These are phyloP conservation scores for Drosophila rubida DNA, from an alignment of 2,888 invertebrate species.

Conservation along the genomic window DNA sequence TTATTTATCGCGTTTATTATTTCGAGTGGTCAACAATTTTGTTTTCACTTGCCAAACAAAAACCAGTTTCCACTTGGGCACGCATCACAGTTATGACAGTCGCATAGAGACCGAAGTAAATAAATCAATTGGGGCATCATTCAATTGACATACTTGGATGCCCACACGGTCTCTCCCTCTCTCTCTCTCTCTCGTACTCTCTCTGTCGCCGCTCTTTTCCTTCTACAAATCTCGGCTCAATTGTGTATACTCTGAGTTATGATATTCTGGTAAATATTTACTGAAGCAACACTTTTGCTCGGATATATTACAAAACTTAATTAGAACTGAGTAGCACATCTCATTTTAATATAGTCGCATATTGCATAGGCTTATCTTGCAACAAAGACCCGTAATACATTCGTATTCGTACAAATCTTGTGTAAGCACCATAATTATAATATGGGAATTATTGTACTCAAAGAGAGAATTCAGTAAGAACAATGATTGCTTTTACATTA, in stretches of 20 bases:
- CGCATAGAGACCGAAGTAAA: conserved; percentile 34
- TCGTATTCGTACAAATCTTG: not conserved
- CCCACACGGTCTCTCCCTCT: conserved; percentile 1
- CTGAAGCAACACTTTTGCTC: not conserved
- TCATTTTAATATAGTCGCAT: not conserved
- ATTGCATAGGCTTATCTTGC: not conserved
- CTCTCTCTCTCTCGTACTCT: not conserved
- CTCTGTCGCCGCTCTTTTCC: not conserved
- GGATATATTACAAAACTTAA: conserved; percentile 9
- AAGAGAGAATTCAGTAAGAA: not conserved
- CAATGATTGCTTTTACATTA: not conserved
- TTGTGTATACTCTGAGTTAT: not conserved
- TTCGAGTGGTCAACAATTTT: conserved; percentile 30
- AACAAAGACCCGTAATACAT: conserved; percentile 1
- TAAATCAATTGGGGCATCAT: conserved; percentile 56
- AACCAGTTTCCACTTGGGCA: conserved; percentile 29
- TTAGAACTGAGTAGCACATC: conserved; percentile 2
- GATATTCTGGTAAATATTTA: conserved; percentile 5
- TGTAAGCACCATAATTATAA: not conserved
- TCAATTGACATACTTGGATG: conserved; percentile 47
- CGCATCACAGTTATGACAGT: conserved; percentile 41
- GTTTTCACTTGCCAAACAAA: conserved; percentile 17
- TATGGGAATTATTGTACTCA: not conserved
- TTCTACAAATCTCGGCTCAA: conserved; percentile 6
- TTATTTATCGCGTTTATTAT: conserved; percentile 15